Evolutionary conservation across 2,888 invertebrate genomes (phyloP), one percentile per base, ranked within the genome.

Genomic region (Venusia cambrica): DNA sequence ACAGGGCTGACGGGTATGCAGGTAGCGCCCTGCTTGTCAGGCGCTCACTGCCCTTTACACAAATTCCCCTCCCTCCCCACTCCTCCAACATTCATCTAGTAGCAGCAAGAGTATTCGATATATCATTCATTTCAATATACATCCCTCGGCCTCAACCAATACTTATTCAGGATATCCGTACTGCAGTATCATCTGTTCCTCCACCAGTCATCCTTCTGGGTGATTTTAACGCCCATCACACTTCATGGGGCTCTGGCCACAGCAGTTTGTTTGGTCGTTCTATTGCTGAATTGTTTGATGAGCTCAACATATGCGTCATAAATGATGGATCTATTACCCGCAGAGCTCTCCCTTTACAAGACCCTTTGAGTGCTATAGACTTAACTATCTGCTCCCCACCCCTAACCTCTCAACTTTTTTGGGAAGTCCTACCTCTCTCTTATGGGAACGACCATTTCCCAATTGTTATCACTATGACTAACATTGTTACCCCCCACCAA

Each of bases 251-350:
- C 0, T 43, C 31, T 2, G 4, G 20, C 7, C 22, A 11, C 2
- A 27, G 17, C 10, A 37, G 44, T n/a, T 9, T 28, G 2, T 25
- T 41, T 14, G 22, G 32, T 6, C 3, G 4, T 1, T 10, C 9
- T 1, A 21, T 54, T 2, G 2, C 45, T 2, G 48, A 49, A 2
- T 5, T 46, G 2, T 13, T 13, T 13, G 22, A 21, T n/a, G 11
- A 21, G 5, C 5, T n/a, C 10, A 21, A 21, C 6, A n/a, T n/a
- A n/a, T 51, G 48, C 26, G 7, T 55, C 0, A 5, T 50, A 1
- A 49, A 56, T 38, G 34, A 51, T 33, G 55, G 53, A 1, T 47
- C 47, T 0, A 45, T 48, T 3, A 51, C 50, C 0, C 26, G 48
- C 2, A 22, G 45, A 16, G 38, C 32, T 0, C 18, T 12, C 4